These are phyloP conservation scores for Oriolus oriolus DNA, from an alignment of 2,113 vertebrate species.

Conservation along the genomic window DNA sequence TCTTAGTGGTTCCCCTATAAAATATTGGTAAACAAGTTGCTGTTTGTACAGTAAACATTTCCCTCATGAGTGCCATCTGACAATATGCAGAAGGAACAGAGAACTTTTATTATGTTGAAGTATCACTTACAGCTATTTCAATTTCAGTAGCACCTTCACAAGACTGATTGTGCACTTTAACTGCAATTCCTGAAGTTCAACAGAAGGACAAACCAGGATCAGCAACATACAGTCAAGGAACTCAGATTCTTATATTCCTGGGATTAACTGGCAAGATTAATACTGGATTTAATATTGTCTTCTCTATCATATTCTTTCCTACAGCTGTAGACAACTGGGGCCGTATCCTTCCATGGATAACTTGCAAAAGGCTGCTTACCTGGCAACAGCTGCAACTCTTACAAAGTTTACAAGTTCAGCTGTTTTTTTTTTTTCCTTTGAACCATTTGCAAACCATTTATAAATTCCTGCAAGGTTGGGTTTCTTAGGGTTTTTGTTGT, in stretches of 20 bases:
- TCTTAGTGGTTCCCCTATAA: background rate
- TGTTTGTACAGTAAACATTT: background rate
- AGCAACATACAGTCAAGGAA: background rate
- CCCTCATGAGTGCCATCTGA: background rate
- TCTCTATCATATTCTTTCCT: background rate
- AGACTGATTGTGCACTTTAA: background rate
- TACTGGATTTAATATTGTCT: background rate
- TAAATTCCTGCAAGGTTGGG: background rate
- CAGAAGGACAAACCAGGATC: background rate
- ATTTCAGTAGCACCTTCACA: background rate
- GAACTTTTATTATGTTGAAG: background rate
- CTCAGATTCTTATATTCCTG: background rate
- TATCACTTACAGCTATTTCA: background rate
- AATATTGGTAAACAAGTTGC: background rate
- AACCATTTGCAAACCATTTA: background rate
- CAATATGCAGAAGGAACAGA: background rate
- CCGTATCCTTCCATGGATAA: background rate
- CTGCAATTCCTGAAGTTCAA: background rate
- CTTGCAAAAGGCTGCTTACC: background rate
- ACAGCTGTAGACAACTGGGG: background rate
- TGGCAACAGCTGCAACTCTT: background rate
- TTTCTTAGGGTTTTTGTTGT: background rate
- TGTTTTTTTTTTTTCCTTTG: background rate
- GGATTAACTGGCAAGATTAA: background rate
- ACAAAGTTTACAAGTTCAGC: background rate